A percentile compares a stretch with the other conserved stretches of the same genome.
These are phyloP conservation scores for Orchesellides sinensis DNA, from an alignment of 2,888 invertebrate species.

Conservation along the genomic window DNA sequence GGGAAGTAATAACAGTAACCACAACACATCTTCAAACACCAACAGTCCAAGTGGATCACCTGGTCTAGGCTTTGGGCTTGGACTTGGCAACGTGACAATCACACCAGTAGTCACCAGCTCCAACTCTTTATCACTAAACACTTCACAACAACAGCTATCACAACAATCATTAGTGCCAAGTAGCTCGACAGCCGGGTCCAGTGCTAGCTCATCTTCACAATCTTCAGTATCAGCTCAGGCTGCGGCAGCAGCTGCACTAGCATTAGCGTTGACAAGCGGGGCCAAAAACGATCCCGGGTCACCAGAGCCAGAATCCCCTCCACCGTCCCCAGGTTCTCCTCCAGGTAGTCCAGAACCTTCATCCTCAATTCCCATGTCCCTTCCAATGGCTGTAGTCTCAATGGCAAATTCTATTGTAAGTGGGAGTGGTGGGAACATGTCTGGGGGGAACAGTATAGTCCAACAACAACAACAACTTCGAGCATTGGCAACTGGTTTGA, in stretches of 20 bases:
- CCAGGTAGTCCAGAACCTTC: slow-evolving; percentile 44
- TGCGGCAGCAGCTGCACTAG: slow-evolving; percentile 67
- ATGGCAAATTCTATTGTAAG: slow-evolving; percentile 47
- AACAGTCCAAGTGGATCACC: slow-evolving; percentile 63
- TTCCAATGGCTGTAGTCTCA: slow-evolving; percentile 57
- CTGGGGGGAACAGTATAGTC: slow-evolving; percentile 28
- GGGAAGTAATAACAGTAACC: slow-evolving; percentile 38
- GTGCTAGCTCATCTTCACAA: slow-evolving; percentile 31
- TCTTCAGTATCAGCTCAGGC: slow-evolving; percentile 54
- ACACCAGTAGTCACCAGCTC: slow-evolving; percentile 59
- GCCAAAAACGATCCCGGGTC: slow-evolving; percentile 42
- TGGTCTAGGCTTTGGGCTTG: slow-evolving; percentile 48
- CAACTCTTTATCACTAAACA: slow-evolving; percentile 27
- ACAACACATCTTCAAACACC: slow-evolving; percentile 45
- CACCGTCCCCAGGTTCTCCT: slow-evolving; percentile 59
- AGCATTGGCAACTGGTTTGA: slow-evolving; percentile 71
- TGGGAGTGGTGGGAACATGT: not conserved
- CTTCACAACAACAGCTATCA: not conserved
- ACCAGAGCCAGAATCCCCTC: slow-evolving; percentile 67
- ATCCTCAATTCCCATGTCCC: slow-evolving; percentile 49
- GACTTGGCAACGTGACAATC: slow-evolving; percentile 65
- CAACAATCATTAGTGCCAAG: slow-evolving; percentile 57
- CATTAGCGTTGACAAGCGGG: slow-evolving; percentile 53
- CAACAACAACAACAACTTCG: slow-evolving; percentile 73
- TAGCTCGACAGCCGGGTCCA: slow-evolving; percentile 43